Percentiles rank a stretch among this genome's conserved stretches.
These are phyloP conservation scores for Fulica atra DNA, from an alignment of 2,113 vertebrate genomes.

Conservation along the genomic window DNA sequence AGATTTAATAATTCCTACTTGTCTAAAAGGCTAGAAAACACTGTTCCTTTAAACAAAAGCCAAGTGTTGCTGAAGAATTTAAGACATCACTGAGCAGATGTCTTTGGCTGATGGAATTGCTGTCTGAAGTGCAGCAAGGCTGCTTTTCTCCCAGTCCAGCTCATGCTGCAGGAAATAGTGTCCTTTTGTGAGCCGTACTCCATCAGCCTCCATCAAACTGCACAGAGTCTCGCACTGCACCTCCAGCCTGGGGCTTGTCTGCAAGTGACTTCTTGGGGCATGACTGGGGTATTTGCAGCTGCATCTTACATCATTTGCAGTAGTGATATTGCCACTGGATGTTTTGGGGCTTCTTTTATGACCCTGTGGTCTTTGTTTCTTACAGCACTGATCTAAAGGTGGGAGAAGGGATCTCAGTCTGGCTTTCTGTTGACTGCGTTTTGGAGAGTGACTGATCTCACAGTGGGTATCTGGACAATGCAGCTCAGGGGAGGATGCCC, in stretches of 20 bases:
- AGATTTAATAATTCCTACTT: neutral
- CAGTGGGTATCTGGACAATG: neutral
- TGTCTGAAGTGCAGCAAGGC: neutral
- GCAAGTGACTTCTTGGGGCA: neutral
- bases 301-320: neutral
- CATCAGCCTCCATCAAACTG: fast-evolving
- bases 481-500: neutral
- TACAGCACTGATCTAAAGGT: neutral
- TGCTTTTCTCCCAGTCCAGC: neutral
- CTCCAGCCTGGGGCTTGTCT: neutral
- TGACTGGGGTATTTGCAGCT: neutral
- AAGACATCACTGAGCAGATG: neutral
- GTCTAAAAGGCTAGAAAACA: neutral
- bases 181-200: neutral
- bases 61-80: neutral
- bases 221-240: fast-evolving
- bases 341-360: neutral
- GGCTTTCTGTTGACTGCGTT: neutral
- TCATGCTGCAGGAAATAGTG: neutral
- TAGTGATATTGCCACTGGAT: neutral
- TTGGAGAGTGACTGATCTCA: neutral
- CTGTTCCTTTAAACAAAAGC: neutral
- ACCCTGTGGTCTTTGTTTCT: neutral
- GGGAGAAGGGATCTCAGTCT: neutral
- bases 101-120: neutral